A percentile compares a stretch with the other conserved stretches of the same genome.
phyloP scores from a whole-genome alignment of 2,888 invertebrate genomes.

The Thysanoteuthis rhombus region DNA sequence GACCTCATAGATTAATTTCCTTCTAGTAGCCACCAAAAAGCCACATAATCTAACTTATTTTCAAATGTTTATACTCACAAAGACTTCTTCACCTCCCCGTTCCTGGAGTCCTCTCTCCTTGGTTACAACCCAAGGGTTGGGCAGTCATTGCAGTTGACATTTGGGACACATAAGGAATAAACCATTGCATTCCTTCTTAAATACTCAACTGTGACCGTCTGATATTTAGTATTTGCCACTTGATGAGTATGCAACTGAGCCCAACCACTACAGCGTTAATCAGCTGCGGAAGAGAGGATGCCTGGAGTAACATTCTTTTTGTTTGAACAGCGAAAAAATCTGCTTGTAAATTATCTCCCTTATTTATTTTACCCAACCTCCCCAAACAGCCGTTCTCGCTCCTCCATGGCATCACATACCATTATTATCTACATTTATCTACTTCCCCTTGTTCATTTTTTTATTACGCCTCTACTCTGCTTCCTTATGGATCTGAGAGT shows the following conservation, averaged over 20 bases:
- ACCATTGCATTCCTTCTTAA: background rate
- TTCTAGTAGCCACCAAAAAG: background rate
- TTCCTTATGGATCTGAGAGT: too few species aligned
- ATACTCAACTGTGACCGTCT: background rate
- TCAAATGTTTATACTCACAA: background rate
- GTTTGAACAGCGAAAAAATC: background rate
- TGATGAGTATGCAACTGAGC: background rate
- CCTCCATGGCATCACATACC: too few species aligned
- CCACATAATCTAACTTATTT: background rate
- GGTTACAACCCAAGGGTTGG: background rate
- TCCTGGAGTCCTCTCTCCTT: background rate
- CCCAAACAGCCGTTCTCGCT: background rate
- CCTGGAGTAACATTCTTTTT: background rate
- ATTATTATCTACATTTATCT: too few species aligned
- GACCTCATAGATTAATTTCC: background rate
- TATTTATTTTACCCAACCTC: background rate
- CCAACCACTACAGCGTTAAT: background rate
- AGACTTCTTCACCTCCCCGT: background rate
- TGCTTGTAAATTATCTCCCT: background rate
- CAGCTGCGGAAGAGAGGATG: background rate
- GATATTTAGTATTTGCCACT: background rate
- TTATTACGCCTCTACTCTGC: too few species aligned
- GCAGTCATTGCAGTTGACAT: background rate
- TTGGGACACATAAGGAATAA: background rate
- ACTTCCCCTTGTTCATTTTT: too few species aligned